Conservation (phyloP, 2,113 vertebrate species). For the Acrocephalus arundinaceus region DNA sequence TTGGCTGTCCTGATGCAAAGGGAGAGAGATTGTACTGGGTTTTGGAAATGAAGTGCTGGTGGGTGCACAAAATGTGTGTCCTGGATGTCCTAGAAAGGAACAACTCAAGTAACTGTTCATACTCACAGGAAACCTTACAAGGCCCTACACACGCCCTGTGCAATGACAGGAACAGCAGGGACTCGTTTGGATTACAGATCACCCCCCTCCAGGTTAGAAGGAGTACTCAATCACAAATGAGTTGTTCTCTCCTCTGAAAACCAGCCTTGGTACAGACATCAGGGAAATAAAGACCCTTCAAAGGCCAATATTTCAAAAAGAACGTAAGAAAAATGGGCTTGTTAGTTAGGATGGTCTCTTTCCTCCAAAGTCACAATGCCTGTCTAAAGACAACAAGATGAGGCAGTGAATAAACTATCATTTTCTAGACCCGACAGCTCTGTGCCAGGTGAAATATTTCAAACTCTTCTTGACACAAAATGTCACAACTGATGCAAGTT, state of each 20-base stretch:
- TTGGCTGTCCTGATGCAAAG: background rate
- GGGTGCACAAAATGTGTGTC: background rate
- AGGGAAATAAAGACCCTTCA: conserved; percentile 46
- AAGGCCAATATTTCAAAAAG: conserved; percentile 39
- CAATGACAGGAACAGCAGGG: background rate
- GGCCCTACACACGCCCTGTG: background rate
- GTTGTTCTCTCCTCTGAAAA: background rate
- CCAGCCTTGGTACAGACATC: background rate
- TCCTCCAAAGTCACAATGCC: conserved; percentile 47
- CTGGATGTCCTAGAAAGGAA: background rate
- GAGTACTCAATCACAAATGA: background rate
- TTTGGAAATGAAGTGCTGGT: background rate
- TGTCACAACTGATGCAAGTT: conserved; percentile 63
- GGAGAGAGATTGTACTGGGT: background rate
- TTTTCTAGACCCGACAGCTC: conserved; percentile 61
- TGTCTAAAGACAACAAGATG: conserved; percentile 51
- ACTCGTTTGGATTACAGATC: background rate
- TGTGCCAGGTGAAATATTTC: conserved; percentile 63
- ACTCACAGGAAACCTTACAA: background rate
- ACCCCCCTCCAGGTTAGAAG: background rate
- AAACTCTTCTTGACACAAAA: conserved; percentile 49
- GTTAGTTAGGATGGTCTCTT: conserved; percentile 50
- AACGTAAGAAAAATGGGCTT: conserved; percentile 49
- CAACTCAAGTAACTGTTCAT: background rate
- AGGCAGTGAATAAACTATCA: conserved; percentile 65